Percentiles rank a stretch among this genome's conserved stretches.
These are phyloP conservation scores for Acronicta psi DNA, from an alignment of 2,888 invertebrate species.

Conservation along the genomic window DNA sequence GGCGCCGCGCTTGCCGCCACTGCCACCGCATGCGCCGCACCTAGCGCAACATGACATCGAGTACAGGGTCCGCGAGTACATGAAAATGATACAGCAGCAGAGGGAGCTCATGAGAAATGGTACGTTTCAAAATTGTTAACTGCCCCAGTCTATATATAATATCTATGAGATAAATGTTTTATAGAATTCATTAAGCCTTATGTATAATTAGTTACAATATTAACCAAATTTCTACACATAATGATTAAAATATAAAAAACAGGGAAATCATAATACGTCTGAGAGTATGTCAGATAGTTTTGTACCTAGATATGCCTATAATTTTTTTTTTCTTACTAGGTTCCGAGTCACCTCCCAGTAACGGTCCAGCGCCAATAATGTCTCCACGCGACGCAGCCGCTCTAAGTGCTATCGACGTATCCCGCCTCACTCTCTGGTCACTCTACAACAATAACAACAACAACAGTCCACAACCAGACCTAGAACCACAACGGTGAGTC, in stretches of 20 bases:
- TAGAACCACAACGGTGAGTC: conserved; percentile 84
- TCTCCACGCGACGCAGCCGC: conserved; percentile 83
- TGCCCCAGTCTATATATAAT: too few species aligned
- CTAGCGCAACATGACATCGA: conserved; percentile 92
- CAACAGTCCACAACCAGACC: conserved; percentile 87
- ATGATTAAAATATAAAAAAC: too few species aligned
- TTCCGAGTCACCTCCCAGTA: conserved; percentile 84
- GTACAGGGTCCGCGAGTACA: conserved; percentile 93
- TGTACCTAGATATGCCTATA: too few species aligned
- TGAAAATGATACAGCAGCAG: conserved; percentile 91
- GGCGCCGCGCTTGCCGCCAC: conserved; percentile 89
- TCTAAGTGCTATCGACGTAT: conserved; percentile 93
- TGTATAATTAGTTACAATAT: too few species aligned
- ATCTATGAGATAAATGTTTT: too few species aligned
- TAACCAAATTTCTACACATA: too few species aligned
- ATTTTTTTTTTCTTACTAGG: conserved; percentile 59
- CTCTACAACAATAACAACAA: conserved; percentile 94
- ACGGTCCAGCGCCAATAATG: conserved; percentile 84
- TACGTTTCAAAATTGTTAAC: conserved; percentile 36
- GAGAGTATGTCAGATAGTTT: too few species aligned
- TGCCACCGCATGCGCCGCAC: conserved; percentile 88
- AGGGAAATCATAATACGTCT: too few species aligned
- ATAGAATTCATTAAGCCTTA: too few species aligned
- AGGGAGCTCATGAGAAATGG: conserved; percentile 81
- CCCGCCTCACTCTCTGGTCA: conserved; percentile 94